Conservation (phyloP, 2,888 invertebrate genomes). For the Cheilosia impressa region DNA sequence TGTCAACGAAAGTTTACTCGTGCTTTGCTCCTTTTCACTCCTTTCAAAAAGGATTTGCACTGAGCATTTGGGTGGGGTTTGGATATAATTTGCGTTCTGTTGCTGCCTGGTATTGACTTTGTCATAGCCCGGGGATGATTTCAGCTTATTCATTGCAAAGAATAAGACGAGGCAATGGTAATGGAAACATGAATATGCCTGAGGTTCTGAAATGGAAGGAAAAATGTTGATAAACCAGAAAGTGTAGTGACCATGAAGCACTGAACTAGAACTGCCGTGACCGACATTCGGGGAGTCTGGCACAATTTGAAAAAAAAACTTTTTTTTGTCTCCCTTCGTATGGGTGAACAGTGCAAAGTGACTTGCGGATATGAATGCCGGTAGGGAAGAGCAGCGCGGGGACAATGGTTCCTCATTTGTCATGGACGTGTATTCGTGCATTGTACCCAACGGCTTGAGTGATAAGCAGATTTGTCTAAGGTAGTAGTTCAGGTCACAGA, state of each 20-base stretch:
- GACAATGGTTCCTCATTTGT: constrained; percentile 7
- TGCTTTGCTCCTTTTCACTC: constrained; percentile 4
- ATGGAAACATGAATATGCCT: constrained; percentile 36
- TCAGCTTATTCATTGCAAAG: constrained; percentile 30
- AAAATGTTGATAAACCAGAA: constrained; percentile 20
- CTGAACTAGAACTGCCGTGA: constrained; percentile 64
- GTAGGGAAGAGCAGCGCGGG: not conserved
- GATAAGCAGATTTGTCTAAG: constrained; percentile 12
- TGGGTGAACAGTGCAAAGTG: constrained; percentile 30
- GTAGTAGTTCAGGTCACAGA: not conserved
- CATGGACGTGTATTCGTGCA: constrained; percentile 28
- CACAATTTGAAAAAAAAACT: constrained; percentile 2
- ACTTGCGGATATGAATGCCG: constrained; percentile 12
- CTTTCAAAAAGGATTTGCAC: constrained; percentile 1
- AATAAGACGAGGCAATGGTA: constrained; percentile 19
- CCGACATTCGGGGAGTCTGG: constrained; percentile 34
- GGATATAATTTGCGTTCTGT: constrained; percentile 21
- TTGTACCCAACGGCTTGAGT: constrained; percentile 11
- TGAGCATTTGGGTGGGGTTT: not conserved
- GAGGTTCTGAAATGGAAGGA: constrained; percentile 1
- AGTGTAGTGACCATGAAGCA: constrained; percentile 55
- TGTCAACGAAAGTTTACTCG: constrained; percentile 40
- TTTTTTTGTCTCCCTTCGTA: not conserved
- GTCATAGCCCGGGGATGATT: constrained; percentile 2
- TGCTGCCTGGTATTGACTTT: constrained; percentile 11